These are phyloP conservation scores for Plebejus anna DNA, from an alignment of 2,888 invertebrate species.

Conservation along the genomic window DNA sequence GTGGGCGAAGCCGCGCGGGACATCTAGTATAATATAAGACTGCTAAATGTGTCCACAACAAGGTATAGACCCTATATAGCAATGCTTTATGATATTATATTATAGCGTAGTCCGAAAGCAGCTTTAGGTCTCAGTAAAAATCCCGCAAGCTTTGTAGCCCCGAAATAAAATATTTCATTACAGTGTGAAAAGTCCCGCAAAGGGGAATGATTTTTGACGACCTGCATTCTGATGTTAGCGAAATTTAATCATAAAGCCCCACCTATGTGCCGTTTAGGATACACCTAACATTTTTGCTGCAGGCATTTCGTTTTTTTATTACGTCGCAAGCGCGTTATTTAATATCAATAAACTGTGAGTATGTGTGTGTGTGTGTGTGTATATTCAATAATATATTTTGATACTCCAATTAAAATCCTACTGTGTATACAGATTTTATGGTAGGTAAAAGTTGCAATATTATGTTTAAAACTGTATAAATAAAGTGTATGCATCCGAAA, in stretches of 20 bases:
- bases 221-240: slow-evolving; percentile 33
- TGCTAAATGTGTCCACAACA: no score
- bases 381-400: neutral
- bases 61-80: no score
- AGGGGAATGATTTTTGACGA: slow-evolving; percentile 34
- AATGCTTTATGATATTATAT: no score
- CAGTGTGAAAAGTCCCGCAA: slow-evolving; percentile 55
- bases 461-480: no score
- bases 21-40: no score
- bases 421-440: no score
- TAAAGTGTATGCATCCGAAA: no score
- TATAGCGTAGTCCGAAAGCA: neutral
- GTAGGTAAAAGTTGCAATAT: no score
- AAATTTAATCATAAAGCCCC: slow-evolving; percentile 28
- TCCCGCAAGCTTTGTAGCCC: slow-evolving; percentile 55
- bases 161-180: slow-evolving; percentile 74
- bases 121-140: slow-evolving; percentile 47
- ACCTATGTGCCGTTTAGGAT: neutral
- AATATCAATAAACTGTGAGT: neutral
- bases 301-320: slow-evolving; percentile 19
- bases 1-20: no score
- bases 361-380: neutral
- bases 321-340: neutral
- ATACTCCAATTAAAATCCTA: no score
- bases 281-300: neutral